These are phyloP conservation scores for Drosophila santomea DNA, from an alignment of 1,140 invertebrate genomes.

Conservation along the genomic window DNA sequence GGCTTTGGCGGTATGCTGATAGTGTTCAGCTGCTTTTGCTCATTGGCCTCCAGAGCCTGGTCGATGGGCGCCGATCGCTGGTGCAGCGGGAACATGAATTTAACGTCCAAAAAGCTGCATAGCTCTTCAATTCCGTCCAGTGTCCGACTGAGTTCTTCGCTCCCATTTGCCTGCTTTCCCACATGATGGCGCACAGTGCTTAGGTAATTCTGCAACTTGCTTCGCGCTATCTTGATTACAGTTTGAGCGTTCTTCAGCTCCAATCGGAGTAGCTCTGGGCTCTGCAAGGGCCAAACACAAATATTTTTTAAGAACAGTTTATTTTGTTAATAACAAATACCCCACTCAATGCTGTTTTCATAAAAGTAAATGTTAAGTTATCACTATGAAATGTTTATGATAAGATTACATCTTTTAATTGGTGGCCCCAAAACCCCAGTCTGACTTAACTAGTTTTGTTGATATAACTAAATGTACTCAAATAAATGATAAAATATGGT, in stretches of 20 bases:
- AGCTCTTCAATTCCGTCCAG: constrained; percentile 85
- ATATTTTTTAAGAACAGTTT: not conserved
- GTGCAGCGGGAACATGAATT: constrained; percentile 71
- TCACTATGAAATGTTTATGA: too few species aligned
- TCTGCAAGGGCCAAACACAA: constrained; percentile 50
- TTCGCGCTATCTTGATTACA: constrained; percentile 82
- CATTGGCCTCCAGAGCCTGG: constrained; percentile 80
- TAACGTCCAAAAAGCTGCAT: constrained; percentile 75
- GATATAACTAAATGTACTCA: too few species aligned
- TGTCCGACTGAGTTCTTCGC: constrained; percentile 75
- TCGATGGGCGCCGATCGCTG: constrained; percentile 68
- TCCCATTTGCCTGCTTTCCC: constrained; percentile 48
- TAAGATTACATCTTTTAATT: too few species aligned
- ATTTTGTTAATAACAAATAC: too few species aligned
- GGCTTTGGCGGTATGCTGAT: not conserved
- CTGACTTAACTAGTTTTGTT: too few species aligned
- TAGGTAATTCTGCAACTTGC: constrained; percentile 84
- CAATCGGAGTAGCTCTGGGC: constrained; percentile 79
- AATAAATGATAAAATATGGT: too few species aligned
- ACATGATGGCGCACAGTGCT: constrained; percentile 74
- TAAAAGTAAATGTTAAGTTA: too few species aligned
- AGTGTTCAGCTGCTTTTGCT: constrained; percentile 59
- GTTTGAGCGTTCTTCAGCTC: constrained; percentile 84
- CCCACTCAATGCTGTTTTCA: too few species aligned
- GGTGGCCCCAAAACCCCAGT: too few species aligned